Conservation (phyloP, 1,140 invertebrate species). For the Drosophila eugracilis region DNA sequence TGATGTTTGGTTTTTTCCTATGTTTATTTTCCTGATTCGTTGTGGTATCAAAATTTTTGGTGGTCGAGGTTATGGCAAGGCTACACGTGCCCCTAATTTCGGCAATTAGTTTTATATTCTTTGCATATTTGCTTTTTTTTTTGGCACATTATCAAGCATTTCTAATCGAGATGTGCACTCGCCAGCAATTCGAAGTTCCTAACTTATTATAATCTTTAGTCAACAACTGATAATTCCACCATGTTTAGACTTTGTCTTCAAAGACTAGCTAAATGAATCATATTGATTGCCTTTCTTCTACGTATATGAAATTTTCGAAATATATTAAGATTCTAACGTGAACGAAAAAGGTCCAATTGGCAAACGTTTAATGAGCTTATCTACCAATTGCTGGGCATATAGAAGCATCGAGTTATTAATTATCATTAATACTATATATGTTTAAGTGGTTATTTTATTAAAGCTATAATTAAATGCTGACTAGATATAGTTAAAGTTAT, state of each 20-base stretch:
- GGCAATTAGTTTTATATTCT: slow-evolving; percentile 1
- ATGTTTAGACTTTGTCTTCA: slow-evolving; percentile 40
- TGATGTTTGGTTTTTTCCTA: slow-evolving; percentile 35
- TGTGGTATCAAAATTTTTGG: slow-evolving; percentile 31
- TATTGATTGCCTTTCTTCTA: neutral
- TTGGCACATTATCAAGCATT: slow-evolving; percentile 15
- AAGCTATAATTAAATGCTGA: too few species aligned
- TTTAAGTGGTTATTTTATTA: neutral
- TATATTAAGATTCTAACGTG: neutral
- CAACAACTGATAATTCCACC: slow-evolving; percentile 23
- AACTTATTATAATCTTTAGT: slow-evolving; percentile 23
- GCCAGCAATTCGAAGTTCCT: neutral
- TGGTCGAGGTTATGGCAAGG: slow-evolving; percentile 45
- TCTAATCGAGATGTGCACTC: slow-evolving; percentile 16
- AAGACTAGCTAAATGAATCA: slow-evolving; percentile 17
- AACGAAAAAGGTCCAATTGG: slow-evolving; percentile 21
- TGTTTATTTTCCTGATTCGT: slow-evolving; percentile 12
- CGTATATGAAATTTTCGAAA: neutral
- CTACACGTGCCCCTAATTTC: slow-evolving; percentile 55
- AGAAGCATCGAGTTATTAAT: neutral
- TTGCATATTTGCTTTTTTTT: slow-evolving; percentile 26
- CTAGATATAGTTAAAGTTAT: too few species aligned
- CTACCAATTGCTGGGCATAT: neutral
- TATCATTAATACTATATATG: neutral
- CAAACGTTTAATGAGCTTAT: slow-evolving; percentile 1